A percentile compares a stretch with the other conserved stretches of the same genome.
phyloP scores from a whole-genome alignment of 2,797 vertebrate species.

The Huso huso region DNA sequence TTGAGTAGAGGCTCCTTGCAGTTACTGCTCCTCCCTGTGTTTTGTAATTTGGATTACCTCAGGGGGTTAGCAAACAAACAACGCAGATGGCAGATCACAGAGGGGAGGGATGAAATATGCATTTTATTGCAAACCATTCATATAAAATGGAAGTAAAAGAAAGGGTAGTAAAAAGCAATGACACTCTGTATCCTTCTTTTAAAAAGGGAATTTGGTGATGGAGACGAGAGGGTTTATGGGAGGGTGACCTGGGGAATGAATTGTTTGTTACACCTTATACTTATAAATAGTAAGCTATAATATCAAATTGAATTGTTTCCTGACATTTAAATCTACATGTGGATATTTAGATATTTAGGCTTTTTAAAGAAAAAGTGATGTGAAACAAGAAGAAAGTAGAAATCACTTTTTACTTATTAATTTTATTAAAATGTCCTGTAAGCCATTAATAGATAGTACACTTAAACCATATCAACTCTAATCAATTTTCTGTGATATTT shows the following conservation, averaged over 20 bases:
- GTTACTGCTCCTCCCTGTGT: conserved; percentile 40
- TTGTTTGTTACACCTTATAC: neutral
- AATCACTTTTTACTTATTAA: neutral
- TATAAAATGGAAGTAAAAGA: neutral
- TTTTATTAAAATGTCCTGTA: neutral
- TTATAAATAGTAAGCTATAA: neutral
- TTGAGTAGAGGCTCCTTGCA: conserved; percentile 34
- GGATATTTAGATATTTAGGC: too few relatives aligned
- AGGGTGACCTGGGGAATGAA: neutral
- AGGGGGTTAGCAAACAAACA: conserved; percentile 23
- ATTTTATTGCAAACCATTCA: neutral
- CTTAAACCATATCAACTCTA: neutral
- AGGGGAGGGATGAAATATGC: conserved; percentile 10
- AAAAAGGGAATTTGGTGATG: neutral
- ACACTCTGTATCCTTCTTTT: neutral
- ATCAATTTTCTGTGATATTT: neutral
- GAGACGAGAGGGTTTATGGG: neutral
- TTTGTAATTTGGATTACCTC: conserved; percentile 16
- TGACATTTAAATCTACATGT: too few relatives aligned
- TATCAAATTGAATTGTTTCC: neutral
- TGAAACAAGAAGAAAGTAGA: neutral
- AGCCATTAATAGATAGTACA: neutral
- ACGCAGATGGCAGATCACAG: conserved; percentile 22
- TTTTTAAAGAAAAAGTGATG: too few relatives aligned
- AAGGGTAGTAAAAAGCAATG: too few relatives aligned